Percentiles rank a stretch among this genome's conserved stretches.
Conservation (phyloP, 2,797 vertebrate genomes). For the Myotis daubentonii region DNA sequence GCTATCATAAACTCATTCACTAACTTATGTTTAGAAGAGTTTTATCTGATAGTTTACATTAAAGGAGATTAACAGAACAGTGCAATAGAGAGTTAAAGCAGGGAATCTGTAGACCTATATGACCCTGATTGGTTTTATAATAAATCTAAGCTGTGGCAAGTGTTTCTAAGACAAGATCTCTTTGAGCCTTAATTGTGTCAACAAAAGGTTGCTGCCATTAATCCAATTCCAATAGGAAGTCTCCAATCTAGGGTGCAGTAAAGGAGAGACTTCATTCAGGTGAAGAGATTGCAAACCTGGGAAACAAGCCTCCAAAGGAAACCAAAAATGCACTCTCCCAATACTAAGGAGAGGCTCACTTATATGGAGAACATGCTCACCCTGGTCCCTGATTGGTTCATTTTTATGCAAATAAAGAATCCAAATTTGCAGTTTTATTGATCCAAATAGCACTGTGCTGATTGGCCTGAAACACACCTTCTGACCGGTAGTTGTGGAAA, state of each 20-base stretch:
- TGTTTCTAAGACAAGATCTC: constrained; percentile 20
- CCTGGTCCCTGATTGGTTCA: not conserved
- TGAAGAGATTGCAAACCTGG: not conserved
- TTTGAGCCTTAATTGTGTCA: not conserved
- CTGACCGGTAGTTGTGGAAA: not conserved
- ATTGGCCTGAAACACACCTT: not conserved
- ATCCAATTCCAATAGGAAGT: not conserved
- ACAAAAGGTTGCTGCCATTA: not conserved
- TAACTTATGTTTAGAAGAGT: constrained; percentile 9
- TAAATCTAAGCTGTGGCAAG: not conserved
- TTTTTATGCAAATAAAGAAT: not conserved
- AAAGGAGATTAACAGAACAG: not conserved
- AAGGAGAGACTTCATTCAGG: not conserved
- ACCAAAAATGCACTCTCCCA: not conserved
- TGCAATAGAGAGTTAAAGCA: not conserved
- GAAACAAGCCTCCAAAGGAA: not conserved
- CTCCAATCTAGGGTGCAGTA: not conserved
- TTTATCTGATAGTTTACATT: constrained; percentile 36
- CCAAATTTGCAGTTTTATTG: not conserved
- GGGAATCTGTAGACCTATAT: not conserved
- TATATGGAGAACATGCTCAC: too few species aligned
- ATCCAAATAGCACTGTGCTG: not conserved
- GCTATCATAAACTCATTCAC: not conserved
- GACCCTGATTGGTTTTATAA: not conserved
- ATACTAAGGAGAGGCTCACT: not conserved